A percentile compares a stretch with the other conserved stretches of the same genome.
These are phyloP conservation scores for Himantopus leucocephalus DNA, from an alignment of 2,113 vertebrate species.

Conservation along the genomic window DNA sequence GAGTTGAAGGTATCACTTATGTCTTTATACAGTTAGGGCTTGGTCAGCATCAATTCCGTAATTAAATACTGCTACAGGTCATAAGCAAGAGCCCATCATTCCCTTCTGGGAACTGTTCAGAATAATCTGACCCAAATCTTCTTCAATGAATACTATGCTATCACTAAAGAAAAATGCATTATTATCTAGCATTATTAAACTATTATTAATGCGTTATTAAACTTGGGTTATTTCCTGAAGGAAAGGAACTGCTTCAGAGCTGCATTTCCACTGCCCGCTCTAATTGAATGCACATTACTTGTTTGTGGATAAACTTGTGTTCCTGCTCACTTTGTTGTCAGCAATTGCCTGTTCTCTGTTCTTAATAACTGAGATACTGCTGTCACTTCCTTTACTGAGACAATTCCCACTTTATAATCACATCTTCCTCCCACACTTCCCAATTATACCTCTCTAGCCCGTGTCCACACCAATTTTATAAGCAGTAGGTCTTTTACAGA, in stretches of 20 bases:
- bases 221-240: neutral
- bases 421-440: neutral
- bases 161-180: neutral
- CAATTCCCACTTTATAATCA: neutral
- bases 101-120: neutral
- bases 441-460: neutral
- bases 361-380: neutral
- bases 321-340: neutral
- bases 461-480: neutral
- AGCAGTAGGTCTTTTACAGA: neutral
- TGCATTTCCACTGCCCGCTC: neutral
- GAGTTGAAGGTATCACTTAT: neutral
- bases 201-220: neutral
- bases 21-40: neutral
- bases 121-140: neutral
- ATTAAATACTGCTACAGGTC: neutral
- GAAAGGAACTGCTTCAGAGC: neutral
- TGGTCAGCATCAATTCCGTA: rapidly evolving
- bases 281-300: neutral
- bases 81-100: neutral
- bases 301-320: neutral
- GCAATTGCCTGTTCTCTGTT: neutral
- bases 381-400: neutral
- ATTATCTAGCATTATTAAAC: neutral
- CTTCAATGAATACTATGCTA: neutral